phyloP scores from a whole-genome alignment of 2,888 invertebrate genomes.

The Reticulitermes lucifugus region DNA sequence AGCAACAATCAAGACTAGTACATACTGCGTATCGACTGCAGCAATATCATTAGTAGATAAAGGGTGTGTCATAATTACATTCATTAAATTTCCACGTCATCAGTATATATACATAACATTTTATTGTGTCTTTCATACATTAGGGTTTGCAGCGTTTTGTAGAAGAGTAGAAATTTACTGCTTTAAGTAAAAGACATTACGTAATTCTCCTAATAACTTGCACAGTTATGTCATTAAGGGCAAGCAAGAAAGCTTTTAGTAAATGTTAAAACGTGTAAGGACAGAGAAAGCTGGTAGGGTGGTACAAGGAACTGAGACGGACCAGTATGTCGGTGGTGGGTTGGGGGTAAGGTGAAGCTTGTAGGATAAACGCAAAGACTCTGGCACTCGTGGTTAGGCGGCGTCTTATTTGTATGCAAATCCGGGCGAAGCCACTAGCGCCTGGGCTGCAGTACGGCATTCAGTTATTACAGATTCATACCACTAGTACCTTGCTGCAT shows the following conservation, averaged over 20 bases:
- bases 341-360: constrained; percentile 6
- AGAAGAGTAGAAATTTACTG: not conserved
- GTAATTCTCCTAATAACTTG: not conserved
- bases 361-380: constrained; percentile 4
- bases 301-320: not conserved
- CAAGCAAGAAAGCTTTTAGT: constrained; percentile 18
- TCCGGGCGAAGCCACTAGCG: constrained; percentile 21
- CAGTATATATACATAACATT: not conserved
- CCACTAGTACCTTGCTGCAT: constrained; percentile 28
- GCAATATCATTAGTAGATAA: too few relatives aligned
- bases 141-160: not conserved
- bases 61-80: too few relatives aligned
- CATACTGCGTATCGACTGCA: too few relatives aligned
- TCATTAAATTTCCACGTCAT: not conserved
- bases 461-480: constrained; percentile 41
- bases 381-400: not conserved
- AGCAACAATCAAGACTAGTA: too few relatives aligned
- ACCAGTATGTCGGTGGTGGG: not conserved
- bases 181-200: not conserved
- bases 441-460: not conserved
- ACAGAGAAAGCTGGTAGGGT: not conserved
- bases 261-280: not conserved
- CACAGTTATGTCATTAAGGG: not conserved
- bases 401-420: constrained; percentile 42
- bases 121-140: not conserved